These are phyloP conservation scores for Tangara arthus DNA, from an alignment of 2,797 vertebrate genomes.

Conservation along the genomic window DNA sequence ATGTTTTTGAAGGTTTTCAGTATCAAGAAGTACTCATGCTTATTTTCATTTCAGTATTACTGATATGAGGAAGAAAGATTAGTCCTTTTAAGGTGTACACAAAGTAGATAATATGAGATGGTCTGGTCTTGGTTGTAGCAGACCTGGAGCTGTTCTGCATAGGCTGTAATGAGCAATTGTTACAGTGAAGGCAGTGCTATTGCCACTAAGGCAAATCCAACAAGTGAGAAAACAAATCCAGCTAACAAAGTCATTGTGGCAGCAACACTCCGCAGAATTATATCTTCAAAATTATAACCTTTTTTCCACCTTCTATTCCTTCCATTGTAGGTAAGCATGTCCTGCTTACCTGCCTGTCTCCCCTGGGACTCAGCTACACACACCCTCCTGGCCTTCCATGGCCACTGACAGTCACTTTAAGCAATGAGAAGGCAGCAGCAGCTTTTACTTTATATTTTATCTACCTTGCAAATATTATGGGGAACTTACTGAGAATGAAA, in stretches of 20 bases:
- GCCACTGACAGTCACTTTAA: neutral
- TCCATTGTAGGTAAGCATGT: neutral
- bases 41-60: neutral
- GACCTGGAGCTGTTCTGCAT: neutral
- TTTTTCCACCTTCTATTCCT: neutral
- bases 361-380: neutral
- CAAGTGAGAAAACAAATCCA: neutral
- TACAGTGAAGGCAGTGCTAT: neutral
- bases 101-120: neutral
- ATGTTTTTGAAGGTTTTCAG: neutral
- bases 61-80: neutral
- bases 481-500: neutral
- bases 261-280: neutral
- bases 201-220: neutral
- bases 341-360: neutral
- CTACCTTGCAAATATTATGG: neutral
- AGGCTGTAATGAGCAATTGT: neutral
- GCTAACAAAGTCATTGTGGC: neutral
- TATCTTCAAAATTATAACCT: neutral
- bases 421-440: neutral
- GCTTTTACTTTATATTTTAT: neutral
- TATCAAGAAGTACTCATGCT: neutral
- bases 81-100: neutral
- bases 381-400: neutral
- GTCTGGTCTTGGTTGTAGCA: neutral